These are phyloP conservation scores for Caenorhabditis zanzibari DNA, from an alignment of 2,888 invertebrate genomes.

Conservation along the genomic window DNA sequence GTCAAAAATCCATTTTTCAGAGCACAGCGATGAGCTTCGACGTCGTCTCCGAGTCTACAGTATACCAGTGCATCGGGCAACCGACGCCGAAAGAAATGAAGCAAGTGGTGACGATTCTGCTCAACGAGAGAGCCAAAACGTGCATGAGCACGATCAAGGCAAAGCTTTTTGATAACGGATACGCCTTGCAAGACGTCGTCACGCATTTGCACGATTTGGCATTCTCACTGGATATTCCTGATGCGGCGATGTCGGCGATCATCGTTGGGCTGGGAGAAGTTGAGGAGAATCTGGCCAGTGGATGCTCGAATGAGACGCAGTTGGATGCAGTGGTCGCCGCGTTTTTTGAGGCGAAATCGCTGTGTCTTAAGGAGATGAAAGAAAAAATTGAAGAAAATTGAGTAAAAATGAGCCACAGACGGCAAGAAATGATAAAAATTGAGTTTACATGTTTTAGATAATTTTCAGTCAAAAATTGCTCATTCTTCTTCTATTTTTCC, in stretches of 20 bases:
- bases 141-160: slow-evolving; percentile 85
- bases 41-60: slow-evolving; percentile 92
- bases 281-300: slow-evolving; percentile 58
- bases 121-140: slow-evolving; percentile 83
- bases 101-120: slow-evolving; percentile 91
- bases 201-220: slow-evolving; percentile 93
- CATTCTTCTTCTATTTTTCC: background rate
- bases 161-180: slow-evolving; percentile 91
- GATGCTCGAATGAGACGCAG: slow-evolving; percentile 88
- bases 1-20: slow-evolving; percentile 77
- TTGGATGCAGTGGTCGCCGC: slow-evolving; percentile 92
- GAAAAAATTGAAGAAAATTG: background rate
- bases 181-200: slow-evolving; percentile 94
- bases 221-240: slow-evolving; percentile 73
- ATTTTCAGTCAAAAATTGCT: background rate
- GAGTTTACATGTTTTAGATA: too few species aligned
- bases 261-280: slow-evolving; percentile 59
- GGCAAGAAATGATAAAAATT: too few species aligned
- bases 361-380: slow-evolving; percentile 40
- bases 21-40: slow-evolving; percentile 96
- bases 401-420: background rate
- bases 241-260: slow-evolving; percentile 49
- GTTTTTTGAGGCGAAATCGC: slow-evolving; percentile 87
- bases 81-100: slow-evolving; percentile 93
- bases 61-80: slow-evolving; percentile 97